phyloP scores from a whole-genome alignment of 2,797 vertebrate genomes.

The Pampus argenteus region DNA sequence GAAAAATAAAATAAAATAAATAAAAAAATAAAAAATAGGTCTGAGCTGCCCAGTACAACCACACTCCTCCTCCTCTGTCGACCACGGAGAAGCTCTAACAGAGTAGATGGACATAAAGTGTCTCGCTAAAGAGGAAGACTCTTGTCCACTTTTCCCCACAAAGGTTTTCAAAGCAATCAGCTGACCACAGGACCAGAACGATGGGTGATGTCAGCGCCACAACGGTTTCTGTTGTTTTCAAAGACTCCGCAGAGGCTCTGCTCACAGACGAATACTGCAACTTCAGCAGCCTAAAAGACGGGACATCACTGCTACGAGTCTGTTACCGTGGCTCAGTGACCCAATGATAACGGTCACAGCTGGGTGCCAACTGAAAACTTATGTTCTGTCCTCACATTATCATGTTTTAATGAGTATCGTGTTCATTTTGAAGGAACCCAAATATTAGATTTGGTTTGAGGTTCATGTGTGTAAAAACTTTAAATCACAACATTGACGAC shows the following conservation, averaged over 20 bases:
- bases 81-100: neutral
- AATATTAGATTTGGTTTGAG: neutral
- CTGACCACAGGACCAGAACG: neutral
- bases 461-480: neutral
- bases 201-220: neutral
- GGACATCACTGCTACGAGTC: neutral
- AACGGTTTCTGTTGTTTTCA: too few species aligned
- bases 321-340: too few species aligned
- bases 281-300: neutral
- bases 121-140: neutral
- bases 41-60: neutral
- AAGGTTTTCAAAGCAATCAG: conserved; percentile 2
- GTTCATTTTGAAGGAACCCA: too few species aligned
- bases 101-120: neutral
- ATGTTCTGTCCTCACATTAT: too few species aligned
- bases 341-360: neutral
- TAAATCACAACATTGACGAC: neutral
- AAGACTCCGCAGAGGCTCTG: neutral
- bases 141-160: neutral
- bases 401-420: too few species aligned
- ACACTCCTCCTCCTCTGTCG: neutral
- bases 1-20: too few species aligned
- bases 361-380: neutral
- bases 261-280: neutral
- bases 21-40: too few species aligned